Base-by-base conservation (phyloP, 2,888 invertebrate genomes). In the Tridacna gigas region DNA sequence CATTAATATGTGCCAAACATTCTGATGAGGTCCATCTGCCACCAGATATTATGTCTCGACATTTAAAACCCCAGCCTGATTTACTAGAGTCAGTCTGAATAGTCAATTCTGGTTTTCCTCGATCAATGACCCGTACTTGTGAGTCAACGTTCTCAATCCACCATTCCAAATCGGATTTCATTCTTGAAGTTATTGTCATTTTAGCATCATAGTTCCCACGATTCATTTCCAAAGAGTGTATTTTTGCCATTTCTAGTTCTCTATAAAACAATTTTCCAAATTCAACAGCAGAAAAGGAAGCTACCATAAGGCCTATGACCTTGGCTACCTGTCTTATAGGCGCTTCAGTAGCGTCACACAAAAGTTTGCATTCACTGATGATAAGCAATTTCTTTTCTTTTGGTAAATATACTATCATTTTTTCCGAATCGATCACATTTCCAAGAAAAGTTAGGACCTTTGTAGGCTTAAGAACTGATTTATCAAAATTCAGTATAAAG, bases 191-290 rank as follows among this genome's bases (percentile, higher is more conserved):
- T 45, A 65, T 63, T 28, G 15, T 4, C 74, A 71, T 73, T 25
- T n/a, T 48, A 13, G 79, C 71, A 12, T 79, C 79, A 74, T 61
- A 79, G 25, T 79, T 63, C 18, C 79, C 79, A 18, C 25, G 20
- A 60, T 71, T 73, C 13, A 11, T 12, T 25, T 28, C 45, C 37
- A 79, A n/a, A 37, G 79, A 69, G 15, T 51, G 15, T 37, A 61
- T 7, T 63, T 79, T 79, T 37, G 51, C 79, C n/a, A n/a, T n/a
- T n/a, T n/a, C n/a, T n/a, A n/a, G n/a, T n/a, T n/a, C n/a, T n/a
- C n/a, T n/a, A n/a, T n/a, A n/a, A n/a, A n/a, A n/a, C n/a, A n/a
- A n/a, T n/a, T n/a, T n/a, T n/a, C n/a, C n/a, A n/a, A n/a, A n/a
- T n/a, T n/a, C n/a, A n/a, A n/a, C n/a, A n/a, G n/a, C n/a, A n/a